A percentile compares a stretch with the other conserved stretches of the same genome.
These are phyloP conservation scores for Apodemia mormo DNA, from an alignment of 2,888 invertebrate species.

Conservation along the genomic window DNA sequence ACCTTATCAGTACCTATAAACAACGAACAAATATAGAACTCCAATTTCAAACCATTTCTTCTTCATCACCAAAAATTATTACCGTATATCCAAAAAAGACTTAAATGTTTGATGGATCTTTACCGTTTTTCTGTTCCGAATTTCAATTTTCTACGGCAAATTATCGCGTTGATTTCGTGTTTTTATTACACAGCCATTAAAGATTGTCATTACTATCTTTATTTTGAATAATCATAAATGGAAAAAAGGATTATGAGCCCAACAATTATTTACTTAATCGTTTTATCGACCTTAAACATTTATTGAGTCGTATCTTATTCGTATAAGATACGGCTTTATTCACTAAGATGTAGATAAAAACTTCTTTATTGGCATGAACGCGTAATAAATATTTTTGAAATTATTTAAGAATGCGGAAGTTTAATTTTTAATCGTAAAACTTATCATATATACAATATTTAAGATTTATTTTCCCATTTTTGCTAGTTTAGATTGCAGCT, in stretches of 20 bases:
- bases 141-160: slow-evolving; percentile 20
- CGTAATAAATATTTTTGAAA: not conserved
- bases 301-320: not conserved
- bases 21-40: not conserved
- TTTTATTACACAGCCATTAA: slow-evolving; percentile 22
- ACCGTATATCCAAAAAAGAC: not conserved
- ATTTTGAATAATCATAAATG: slow-evolving; percentile 11
- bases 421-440: too few relatives aligned
- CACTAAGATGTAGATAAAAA: not conserved
- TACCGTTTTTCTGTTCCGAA: slow-evolving; percentile 16
- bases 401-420: not conserved
- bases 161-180: slow-evolving; percentile 19
- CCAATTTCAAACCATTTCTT: slow-evolving; percentile 6
- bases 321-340: not conserved
- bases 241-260: not conserved
- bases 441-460: too few relatives aligned
- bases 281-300: slow-evolving; percentile 12
- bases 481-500: too few relatives aligned
- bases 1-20: not conserved
- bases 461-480: too few relatives aligned
- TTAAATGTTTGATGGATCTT: not conserved
- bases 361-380: not conserved
- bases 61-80: not conserved
- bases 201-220: slow-evolving; percentile 14
- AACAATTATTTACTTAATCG: slow-evolving; percentile 11